Evolutionary conservation across 1,140 invertebrate species (phyloP).

Genomic region (Brachionus paranguensis): DNA sequence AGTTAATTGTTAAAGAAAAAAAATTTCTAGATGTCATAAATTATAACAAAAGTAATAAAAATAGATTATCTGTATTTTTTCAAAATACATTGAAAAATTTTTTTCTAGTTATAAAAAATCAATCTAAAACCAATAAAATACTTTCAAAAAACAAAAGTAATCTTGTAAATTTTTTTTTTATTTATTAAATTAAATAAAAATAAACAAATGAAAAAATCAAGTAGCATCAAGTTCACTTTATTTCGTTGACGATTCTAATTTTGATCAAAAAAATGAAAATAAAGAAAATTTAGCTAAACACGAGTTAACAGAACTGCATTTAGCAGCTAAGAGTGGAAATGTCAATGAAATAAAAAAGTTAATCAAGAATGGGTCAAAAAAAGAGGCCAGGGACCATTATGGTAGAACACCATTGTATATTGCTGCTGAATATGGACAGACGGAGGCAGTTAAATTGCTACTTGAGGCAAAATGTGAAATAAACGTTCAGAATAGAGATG

Average conservation of each 20-base stretch:
- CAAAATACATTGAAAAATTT: too few species aligned
- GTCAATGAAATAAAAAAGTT: background rate
- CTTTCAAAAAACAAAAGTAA: too few species aligned
- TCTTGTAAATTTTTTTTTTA: too few species aligned
- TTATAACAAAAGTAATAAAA: background rate
- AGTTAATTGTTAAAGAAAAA: background rate
- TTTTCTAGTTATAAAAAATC: too few species aligned
- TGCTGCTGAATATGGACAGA: constrained; percentile 6
- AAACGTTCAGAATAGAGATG: background rate
- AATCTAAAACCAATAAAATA: too few species aligned
- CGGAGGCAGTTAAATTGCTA: background rate
- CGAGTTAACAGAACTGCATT: background rate
- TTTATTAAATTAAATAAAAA: too few species aligned
- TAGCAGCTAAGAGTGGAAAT: background rate
- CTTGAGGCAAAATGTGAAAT: background rate
- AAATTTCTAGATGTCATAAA: background rate
- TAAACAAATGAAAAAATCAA: too few species aligned
- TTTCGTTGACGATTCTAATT: too few species aligned
- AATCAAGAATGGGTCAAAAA: background rate
- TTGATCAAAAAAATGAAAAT: background rate
- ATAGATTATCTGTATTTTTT: too few species aligned
- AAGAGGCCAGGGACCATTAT: background rate
- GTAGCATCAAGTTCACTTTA: too few species aligned
- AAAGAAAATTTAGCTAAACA: background rate
- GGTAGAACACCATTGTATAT: constrained; percentile 25